These are phyloP conservation scores for Chromis chromis DNA, from an alignment of 2,797 vertebrate species.

Conservation along the genomic window DNA sequence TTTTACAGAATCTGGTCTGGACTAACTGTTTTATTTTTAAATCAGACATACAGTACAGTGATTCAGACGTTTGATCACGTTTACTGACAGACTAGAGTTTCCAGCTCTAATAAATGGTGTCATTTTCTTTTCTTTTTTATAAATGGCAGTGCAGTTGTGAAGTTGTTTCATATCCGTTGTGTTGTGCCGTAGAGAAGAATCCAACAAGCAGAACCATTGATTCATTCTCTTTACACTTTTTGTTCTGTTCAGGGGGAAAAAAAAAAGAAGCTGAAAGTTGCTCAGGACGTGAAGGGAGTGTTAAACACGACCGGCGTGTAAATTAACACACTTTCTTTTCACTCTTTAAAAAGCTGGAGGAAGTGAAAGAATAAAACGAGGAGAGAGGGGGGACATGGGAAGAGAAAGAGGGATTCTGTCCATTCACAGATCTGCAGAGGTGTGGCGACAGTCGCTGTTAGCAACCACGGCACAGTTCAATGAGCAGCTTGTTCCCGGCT, in stretches of 20 bases:
- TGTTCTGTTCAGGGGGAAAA: constrained; percentile 29
- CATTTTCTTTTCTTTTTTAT: no score
- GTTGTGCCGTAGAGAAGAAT: background rate
- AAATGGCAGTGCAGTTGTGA: no score
- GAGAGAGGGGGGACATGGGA: constrained; percentile 12
- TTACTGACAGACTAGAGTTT: no score
- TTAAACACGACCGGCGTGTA: constrained; percentile 52
- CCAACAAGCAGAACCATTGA: constrained; percentile 39
- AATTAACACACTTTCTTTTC: constrained; percentile 65
- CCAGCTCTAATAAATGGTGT: no score
- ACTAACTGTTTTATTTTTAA: no score
- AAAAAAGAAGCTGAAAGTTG: constrained; percentile 42
- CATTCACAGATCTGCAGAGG: constrained; percentile 78
- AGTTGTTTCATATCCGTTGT: no score
- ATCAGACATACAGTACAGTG: no score
- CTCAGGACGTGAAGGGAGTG: constrained; percentile 67
- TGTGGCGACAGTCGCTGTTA: constrained; percentile 66
- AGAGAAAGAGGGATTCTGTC: constrained; percentile 48
- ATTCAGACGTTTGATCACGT: no score
- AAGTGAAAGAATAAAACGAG: constrained; percentile 5
- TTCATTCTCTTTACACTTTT: constrained; percentile 50
- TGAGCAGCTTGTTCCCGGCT: constrained; percentile 74
- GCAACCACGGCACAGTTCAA: constrained; percentile 74
- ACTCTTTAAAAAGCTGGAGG: background rate
- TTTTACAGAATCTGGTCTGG: no score